These are phyloP conservation scores for Formica selysi DNA, from an alignment of 1,140 invertebrate genomes.

Conservation along the genomic window DNA sequence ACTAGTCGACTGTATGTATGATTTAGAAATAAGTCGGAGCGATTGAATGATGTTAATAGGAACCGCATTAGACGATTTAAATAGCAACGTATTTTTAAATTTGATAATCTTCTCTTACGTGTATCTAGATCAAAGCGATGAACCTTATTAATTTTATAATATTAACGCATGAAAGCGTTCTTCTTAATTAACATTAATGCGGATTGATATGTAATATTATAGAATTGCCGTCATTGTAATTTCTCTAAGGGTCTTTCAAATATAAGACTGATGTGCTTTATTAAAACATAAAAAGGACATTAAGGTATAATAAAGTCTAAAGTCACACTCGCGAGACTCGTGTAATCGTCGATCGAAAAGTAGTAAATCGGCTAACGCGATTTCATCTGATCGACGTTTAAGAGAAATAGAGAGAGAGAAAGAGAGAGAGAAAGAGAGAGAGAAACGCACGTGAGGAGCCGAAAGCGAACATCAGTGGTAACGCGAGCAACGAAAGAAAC, in stretches of 20 bases:
- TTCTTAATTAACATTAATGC: no score
- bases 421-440: background rate
- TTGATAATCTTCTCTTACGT: background rate
- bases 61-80: background rate
- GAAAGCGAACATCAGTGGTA: slow-evolving; percentile 32
- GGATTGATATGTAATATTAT: background rate
- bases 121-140: background rate
- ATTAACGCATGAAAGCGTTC: background rate
- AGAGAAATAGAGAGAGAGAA: background rate
- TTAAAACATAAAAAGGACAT: background rate
- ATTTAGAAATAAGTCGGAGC: background rate
- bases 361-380: background rate
- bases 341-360: background rate
- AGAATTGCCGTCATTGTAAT: background rate
- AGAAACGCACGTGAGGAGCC: background rate
- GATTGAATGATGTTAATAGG: background rate
- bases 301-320: background rate
- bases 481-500: slow-evolving; percentile 59
- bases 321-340: background rate
- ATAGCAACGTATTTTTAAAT: background rate
- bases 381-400: slow-evolving; percentile 30
- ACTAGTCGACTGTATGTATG: background rate
- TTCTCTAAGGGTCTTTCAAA: background rate
- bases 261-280: background rate
- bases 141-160: background rate